Conservation (phyloP, 2,797 vertebrate species). For the Rhinichthys osculus region DNA sequence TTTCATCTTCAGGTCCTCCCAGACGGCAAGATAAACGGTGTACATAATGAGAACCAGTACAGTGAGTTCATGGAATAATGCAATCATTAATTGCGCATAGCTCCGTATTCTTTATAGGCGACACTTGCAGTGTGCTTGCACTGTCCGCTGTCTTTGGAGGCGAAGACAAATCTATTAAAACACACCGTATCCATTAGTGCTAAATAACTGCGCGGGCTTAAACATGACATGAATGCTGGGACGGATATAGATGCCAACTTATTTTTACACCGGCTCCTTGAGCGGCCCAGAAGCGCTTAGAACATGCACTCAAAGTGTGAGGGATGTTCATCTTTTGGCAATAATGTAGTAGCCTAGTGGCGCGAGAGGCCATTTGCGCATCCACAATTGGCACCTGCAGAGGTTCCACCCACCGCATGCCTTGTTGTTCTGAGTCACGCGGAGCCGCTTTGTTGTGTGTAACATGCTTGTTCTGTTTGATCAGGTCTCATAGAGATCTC, state of each 20-base stretch:
- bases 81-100: slow-evolving; percentile 61
- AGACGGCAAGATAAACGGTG: slow-evolving; percentile 85
- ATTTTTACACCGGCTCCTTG: slow-evolving; percentile 79
- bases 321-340: slow-evolving; percentile 42
- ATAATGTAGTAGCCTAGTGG: slow-evolving; percentile 56
- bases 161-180: slow-evolving; percentile 73
- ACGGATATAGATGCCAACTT: slow-evolving; percentile 79
- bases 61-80: slow-evolving; percentile 80
- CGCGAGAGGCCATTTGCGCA: slow-evolving; percentile 63
- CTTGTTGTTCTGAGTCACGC: slow-evolving; percentile 59
- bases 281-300: slow-evolving; percentile 69
- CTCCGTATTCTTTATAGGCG: slow-evolving; percentile 55
- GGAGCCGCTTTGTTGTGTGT: slow-evolving; percentile 56
- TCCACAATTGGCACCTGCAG: slow-evolving; percentile 77
- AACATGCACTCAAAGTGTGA: slow-evolving; percentile 63
- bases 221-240: slow-evolving; percentile 78
- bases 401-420: slow-evolving; percentile 77
- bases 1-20: slow-evolving; percentile 89
- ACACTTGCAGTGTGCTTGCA: slow-evolving; percentile 68
- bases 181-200: slow-evolving; percentile 72
- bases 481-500: slow-evolving; percentile 95
- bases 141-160: slow-evolving; percentile 71
- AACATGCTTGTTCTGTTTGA: slow-evolving; percentile 67
- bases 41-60: slow-evolving; percentile 87
- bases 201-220: slow-evolving; percentile 72